Evolutionary conservation across 1,140 invertebrate species (phyloP).

Genomic region (Diachasmimorpha longicaudata): DNA sequence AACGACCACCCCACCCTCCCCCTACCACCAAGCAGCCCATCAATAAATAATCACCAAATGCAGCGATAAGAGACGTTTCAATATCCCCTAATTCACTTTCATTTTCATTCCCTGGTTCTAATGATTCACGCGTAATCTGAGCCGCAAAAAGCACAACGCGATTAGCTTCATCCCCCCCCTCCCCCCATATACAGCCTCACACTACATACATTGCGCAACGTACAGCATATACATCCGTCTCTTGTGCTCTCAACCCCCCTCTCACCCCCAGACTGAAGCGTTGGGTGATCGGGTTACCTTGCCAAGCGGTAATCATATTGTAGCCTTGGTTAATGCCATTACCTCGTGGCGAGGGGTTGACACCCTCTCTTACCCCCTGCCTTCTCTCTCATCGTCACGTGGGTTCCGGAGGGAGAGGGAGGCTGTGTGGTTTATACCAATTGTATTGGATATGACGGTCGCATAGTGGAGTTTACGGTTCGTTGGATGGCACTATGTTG

Average conservation of each 20-base stretch:
- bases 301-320: constrained; percentile 61
- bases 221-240: not conserved
- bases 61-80: constrained; percentile 50
- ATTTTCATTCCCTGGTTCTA: constrained; percentile 38
- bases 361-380: constrained; percentile 43
- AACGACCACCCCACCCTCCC: not conserved
- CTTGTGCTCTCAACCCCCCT: not conserved
- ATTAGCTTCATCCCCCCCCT: constrained; percentile 36
- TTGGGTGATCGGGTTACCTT: constrained; percentile 62
- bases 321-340: constrained; percentile 63
- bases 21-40: not conserved
- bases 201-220: constrained; percentile 14
- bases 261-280: constrained; percentile 44
- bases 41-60: constrained; percentile 54
- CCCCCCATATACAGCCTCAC: not conserved
- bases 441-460: constrained; percentile 62
- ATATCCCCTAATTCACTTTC: constrained; percentile 22
- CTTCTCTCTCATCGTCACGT: constrained; percentile 2
- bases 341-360: constrained; percentile 50
- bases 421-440: not conserved
- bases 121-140: constrained; percentile 63
- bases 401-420: not conserved
- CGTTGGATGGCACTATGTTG: constrained; percentile 50
- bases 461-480: constrained; percentile 56
- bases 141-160: constrained; percentile 60